Evolutionary conservation across 2,113 vertebrate species (phyloP), one percentile per base, ranked within the genome.

Genomic region (Dasyurus viverrinus): DNA sequence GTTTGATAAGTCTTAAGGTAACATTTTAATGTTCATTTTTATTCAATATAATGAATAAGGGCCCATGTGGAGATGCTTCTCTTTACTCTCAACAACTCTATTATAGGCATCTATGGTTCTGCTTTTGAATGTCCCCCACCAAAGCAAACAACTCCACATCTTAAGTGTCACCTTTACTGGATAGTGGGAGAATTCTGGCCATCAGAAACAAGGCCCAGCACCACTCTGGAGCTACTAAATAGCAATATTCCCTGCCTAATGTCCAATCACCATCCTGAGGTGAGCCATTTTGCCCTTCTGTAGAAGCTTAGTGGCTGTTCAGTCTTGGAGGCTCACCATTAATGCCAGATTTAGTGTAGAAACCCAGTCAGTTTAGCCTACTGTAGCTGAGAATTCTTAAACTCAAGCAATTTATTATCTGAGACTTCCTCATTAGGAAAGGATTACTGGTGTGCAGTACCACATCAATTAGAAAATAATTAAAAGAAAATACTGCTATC

Each of bases 1-100:
- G 53, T 91, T 94, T 94, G 48, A 84, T 50, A 91, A 46, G 92
- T 55, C 27, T 93, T 76, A 89, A 14, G 42, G 50, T 2, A 76
- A 90, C 6, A 60, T 92, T 1, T 60, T 19, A 93, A 84, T 27
- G 57, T 25, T 93, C 26, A 36, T 47, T 89, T 96, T 50, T 46
- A 94, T 68, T 42, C 42, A 55, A 26, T 9, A n/a, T 19, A 36
- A 93, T 25, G 16, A 92, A 50, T 14, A 0, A 36, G 24, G 93
- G 25, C 1, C 48, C 53, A 36, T 54, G 42, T 54, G 42, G 52
- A 55, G 5, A 48, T 48, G 53, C 52, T 26, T 50, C 89, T 90
- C 50, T 90, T 90, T 50, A 30, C 47, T 50, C 25, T 50, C 89
- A 90, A 12, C 8, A 46, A 90, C 12, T 90, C 46, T 48, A 7